Evolutionary conservation across 2,888 invertebrate genomes (phyloP), one percentile per base, ranked within the genome.

Genomic region (Galeopsomyia nigrocyanea): DNA sequence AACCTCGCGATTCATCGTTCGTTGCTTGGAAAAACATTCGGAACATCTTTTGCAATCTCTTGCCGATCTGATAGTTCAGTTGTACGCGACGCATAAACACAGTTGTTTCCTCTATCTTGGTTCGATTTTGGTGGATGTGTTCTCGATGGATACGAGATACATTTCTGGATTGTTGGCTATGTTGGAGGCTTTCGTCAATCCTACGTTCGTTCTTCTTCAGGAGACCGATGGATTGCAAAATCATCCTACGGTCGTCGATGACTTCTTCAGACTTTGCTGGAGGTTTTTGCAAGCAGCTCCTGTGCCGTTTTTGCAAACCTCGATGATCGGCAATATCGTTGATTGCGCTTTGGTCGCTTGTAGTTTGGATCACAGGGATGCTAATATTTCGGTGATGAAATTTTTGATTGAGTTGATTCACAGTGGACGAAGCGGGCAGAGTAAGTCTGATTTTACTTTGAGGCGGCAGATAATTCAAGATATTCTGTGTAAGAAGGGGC

Each of bases 161-260:
- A 90, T 94, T 61, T 89, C 92, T 68, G 95, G 96, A 71, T 89
- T 99, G 26, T 86, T 97, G 57, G 91, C 91, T 79, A 95, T 98
- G 93, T 88, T 97, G 78, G 92, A 94, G 85, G 95, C 95, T 55
- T 92, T 95, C 80, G 90, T 95, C 79, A 91, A 91, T 76, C 92
- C 93, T 21, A 94, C 95, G 16, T 94, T 95, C 83, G 89, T 89
- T 53, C 88, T 96, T 82, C 89, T 98, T 76, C 94, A 95, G 85
- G 91, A 90, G 79, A 90, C 91, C 73, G 90, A 93, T 81, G 97
- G 97, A 0, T 88, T 98, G 56, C 89, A 92, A 73, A 94, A 97
- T 85, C 95, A 99, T 88, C 99, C 99, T 0, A 99, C 99, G 82
- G 99, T 98, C 0, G 97, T 99, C 0, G 99, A 99, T 84, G 99